Evolutionary conservation across 2,888 invertebrate species (phyloP).

Genomic region (Idaea biselata): DNA sequence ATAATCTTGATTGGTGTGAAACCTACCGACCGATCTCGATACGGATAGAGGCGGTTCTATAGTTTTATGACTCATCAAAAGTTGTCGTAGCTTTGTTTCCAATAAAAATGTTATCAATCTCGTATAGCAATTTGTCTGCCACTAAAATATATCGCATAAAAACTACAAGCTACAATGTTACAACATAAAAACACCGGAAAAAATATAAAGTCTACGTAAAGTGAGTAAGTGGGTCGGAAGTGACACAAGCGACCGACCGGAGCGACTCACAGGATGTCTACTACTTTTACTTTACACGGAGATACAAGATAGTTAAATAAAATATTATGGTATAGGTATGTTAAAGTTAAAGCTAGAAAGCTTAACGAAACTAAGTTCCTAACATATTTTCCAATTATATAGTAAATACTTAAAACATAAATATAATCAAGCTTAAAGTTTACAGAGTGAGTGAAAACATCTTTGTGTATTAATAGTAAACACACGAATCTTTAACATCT

Average conservation of each 20-base stretch:
- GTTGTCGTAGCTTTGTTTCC: neutral
- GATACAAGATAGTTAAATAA: neutral
- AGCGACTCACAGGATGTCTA: neutral
- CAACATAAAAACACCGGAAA: neutral
- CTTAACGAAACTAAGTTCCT: no score
- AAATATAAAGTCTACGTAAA: neutral
- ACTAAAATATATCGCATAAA: neutral
- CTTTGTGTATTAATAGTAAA: no score
- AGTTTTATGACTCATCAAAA: neutral
- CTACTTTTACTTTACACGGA: neutral
- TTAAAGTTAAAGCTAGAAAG: no score
- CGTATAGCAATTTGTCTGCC: neutral
- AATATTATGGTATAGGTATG: no score
- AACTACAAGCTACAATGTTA: neutral
- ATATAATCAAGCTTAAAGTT: no score
- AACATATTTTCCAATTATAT: no score
- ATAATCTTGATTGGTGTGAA: neutral
- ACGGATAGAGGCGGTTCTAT: neutral
- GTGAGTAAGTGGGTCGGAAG: conserved; percentile 1
- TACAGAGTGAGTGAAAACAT: no score
- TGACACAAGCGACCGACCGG: neutral
- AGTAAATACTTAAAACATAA: no score
- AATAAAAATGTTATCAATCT: neutral
- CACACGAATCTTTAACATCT: no score
- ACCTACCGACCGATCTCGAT: neutral